Evolutionary conservation across 2,888 invertebrate genomes (phyloP), one percentile per base, ranked within the genome.

Genomic region (Notodonta ziczac): DNA sequence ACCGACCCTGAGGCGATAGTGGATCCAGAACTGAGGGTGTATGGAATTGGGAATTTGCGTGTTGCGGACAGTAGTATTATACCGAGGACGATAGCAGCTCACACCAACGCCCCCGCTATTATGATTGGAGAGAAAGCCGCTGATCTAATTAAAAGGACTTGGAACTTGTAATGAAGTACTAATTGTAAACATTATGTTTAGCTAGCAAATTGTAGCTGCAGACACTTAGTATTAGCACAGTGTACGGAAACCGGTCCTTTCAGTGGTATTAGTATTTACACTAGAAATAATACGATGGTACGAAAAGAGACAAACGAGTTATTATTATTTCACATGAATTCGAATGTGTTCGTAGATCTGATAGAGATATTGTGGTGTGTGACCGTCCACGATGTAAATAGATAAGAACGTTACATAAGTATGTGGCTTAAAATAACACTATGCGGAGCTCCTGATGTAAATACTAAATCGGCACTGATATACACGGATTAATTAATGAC

Each of bases 41-140:
- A 95, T 64, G 96, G 96, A 0, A 84, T 96, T 6, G 81, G 86
- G 16, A 94, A 94, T 60, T 83, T 97, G 39, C 87, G 97, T 63
- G 96, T 97, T 0, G 95, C 94, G 5, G 97, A 97, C 76, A 95
- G 95, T 39, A 96, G 96, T 65, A 90, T 96, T 24, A 96, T 96
- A 81, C 96, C 96, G 0, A 88, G 93, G 58, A 94, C 96, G 8
- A 94, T 95, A 53, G 95, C 95, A 9, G 95, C 95, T 0, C 96
- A 96, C 82, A 96, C 96, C 0, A 95, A 95, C 59, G 96, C 95
- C 0, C 95, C 95, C 5, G 95, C 95, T 0, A 94, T 96, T 51
- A 96, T 96, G 96, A 94, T 96, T 42, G 96, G 95, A 0, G 97
- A 97, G 85, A 96, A 96, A 74, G 96, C 94, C 4, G 94, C 96